Base-by-base conservation (phyloP, 1,140 invertebrate genomes). In the Zaprionus kolodkinae region DNA sequence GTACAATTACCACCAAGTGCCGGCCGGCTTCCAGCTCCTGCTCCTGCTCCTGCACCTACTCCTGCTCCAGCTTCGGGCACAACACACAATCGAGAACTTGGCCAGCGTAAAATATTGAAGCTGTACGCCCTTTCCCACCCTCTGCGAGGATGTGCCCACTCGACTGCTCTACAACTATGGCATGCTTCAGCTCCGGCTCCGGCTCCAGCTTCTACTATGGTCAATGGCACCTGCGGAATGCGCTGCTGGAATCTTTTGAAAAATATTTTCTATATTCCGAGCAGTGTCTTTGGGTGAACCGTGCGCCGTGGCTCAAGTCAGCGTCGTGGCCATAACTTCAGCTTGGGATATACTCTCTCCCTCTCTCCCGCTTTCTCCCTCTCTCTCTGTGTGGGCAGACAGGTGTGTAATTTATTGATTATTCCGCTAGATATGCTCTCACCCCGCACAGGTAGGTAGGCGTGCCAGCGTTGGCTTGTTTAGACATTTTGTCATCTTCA, bases 401-500 rank as follows among this genome's bases (percentile, higher is more conserved):
- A 90, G 86, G 86, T 90, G 87, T 89, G 86, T 89, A 89, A 89
- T 89, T 89, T 89, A 89, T 89, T 89, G 86, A 89, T 89, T 89
- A 89, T 89, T 89, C 79, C 82, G 68, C 87, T 86, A 90, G 86
- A 90, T 89, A 84, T 80, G 62, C 72, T 35, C 43, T 45, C 48
- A 50, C 54, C 55, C 25, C 71, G 33, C 33, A 35, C 33, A 35
- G 33, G 33, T 9, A 67, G 64, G 78, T 36, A 61, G 25, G 40
- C 48, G 35, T 43, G 57, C 45, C 38, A 43, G 48, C 38, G 35
- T n/a, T 30, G 54, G 63, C 81, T 90, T 89, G 81, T 89, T 89
- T 89, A 90, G 86, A 90, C 86, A 91, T 90, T 90, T 90, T 90
- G 86, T 90, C 86, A 90, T 90, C 86, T 90, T 90, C 86, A 90